phyloP scores from a whole-genome alignment of 1,140 invertebrate genomes.

The Whitmania pigra region DNA sequence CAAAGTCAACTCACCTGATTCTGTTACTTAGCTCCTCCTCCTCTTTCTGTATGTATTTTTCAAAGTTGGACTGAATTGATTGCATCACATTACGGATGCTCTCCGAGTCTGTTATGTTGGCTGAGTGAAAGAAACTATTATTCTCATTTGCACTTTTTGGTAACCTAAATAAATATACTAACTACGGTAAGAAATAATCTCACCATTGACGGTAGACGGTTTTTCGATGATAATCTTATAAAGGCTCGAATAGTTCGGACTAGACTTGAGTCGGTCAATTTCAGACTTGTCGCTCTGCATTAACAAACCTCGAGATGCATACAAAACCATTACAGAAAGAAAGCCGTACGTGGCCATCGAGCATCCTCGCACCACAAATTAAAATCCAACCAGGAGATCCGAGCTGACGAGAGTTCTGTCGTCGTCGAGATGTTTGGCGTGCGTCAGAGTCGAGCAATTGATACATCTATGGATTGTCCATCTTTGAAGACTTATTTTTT shows the following conservation, averaged over 20 bases:
- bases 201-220: background rate
- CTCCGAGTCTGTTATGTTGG: background rate
- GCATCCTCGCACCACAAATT: background rate
- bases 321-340: background rate
- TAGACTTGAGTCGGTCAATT: background rate
- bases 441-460: background rate
- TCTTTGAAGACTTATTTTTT: background rate
- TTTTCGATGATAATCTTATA: conserved; percentile 10
- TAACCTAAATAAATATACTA: background rate
- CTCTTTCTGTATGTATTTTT: background rate
- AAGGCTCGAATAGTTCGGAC: background rate
- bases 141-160: background rate
- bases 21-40: background rate
- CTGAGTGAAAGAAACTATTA: conserved; percentile 1
- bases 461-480: background rate
- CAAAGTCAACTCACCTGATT: background rate
- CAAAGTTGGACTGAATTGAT: background rate
- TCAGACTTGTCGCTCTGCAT: background rate
- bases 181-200: background rate
- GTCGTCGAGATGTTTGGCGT: background rate
- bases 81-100: background rate
- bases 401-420: background rate
- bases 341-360: background rate
- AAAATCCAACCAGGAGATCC: background rate
- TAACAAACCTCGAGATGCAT: background rate